Base-by-base conservation (phyloP, 2,888 invertebrate species). In the Diarsia mendica region DNA sequence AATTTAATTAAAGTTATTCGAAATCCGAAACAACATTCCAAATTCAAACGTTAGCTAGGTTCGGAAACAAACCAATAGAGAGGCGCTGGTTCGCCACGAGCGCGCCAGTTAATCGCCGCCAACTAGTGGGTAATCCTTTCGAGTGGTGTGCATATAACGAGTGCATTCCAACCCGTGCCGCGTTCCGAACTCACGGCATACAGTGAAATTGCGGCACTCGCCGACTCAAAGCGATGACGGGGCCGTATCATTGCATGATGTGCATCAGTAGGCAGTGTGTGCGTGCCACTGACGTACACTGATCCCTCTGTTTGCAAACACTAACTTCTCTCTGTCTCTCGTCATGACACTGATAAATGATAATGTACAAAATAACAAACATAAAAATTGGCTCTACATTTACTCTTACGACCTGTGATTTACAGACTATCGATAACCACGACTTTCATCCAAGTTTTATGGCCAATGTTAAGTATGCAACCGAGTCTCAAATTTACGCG, bases 111-210 rank as follows among this genome's bases (percentile, higher is more conserved):
- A 95, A 95, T 95, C 95, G 95, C 91, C 91, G 92, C 93, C 93
- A 94, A 94, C 94, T 93, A 94, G 93, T 91, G 92, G 93, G 94
- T 95, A 95, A 95, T 95, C 95, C 95, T 93, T 93, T 94, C 93
- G 93, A 95, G 95, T 94, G 93, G 92, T 92, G 94, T 93, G 94
- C 94, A 94, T 94, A 95, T 93, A 95, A 94, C 94, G 92, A 93
- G 92, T 94, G 93, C 94, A 92, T 92, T 91, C 93, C 91, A 89
- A 90, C 87, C 91, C 90, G 89, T 89, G 89, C 89, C 90, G 89
- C 88, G 90, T 89, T 89, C 88, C 85, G 83, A 87, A 89, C 89
- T 89, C 89, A 88, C 87, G 83, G 88, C 89, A 88, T 87, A 90
- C 89, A 91, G 90, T 91, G 92, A 92, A 94, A 94, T 93, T 94